phyloP scores from a whole-genome alignment of 2,888 invertebrate species.

The Allygus modestus region DNA sequence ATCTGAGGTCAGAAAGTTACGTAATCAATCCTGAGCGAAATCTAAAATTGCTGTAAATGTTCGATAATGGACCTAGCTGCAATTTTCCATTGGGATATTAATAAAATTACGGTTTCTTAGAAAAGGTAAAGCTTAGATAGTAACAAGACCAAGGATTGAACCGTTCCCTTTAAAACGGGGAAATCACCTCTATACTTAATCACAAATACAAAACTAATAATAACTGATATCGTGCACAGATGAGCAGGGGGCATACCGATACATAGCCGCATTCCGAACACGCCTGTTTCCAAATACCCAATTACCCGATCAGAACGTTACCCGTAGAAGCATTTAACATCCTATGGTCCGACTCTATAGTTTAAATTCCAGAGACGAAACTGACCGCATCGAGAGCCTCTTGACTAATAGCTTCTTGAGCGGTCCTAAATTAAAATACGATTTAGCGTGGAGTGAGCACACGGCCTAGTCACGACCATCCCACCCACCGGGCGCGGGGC shows the following conservation, averaged over 20 bases:
- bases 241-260: neutral
- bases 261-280: neutral
- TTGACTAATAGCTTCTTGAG: constrained; percentile 45
- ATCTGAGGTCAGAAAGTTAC: too few species aligned
- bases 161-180: too few species aligned
- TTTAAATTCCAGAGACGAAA: constrained; percentile 38
- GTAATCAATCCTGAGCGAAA: too few species aligned
- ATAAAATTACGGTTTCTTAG: too few species aligned
- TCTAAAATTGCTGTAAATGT: too few species aligned
- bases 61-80: too few species aligned
- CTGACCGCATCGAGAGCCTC: constrained; percentile 33
- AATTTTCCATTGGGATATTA: too few species aligned
- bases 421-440: constrained; percentile 43
- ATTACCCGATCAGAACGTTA: constrained; percentile 36
- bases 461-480: constrained; percentile 12
- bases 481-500: constrained; percentile 3
- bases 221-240: too few species aligned
- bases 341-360: constrained; percentile 20
- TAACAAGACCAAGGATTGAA: too few species aligned
- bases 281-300: neutral
- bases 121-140: too few species aligned
- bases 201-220: too few species aligned
- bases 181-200: too few species aligned
- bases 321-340: constrained; percentile 21
- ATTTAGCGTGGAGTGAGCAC: constrained; percentile 33